These are phyloP conservation scores for Axis porcinus DNA, from an alignment of 2,113 vertebrate genomes.

Conservation along the genomic window DNA sequence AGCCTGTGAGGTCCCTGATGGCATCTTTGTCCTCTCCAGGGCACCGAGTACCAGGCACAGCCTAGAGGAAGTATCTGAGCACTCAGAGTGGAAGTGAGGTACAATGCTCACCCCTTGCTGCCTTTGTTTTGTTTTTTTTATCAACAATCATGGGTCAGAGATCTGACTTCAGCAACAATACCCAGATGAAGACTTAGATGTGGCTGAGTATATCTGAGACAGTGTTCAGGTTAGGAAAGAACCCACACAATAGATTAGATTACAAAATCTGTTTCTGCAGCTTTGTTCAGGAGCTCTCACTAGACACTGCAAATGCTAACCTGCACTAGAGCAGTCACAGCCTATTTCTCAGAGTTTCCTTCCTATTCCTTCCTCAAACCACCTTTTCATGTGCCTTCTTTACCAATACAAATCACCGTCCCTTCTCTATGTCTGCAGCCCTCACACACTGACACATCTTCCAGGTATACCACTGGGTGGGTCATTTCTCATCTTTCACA, in stretches of 20 bases:
- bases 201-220: neutral
- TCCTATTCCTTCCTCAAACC: neutral
- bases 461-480: neutral
- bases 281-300: neutral
- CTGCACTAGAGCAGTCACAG: neutral
- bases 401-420: neutral
- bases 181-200: neutral
- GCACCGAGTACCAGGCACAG: neutral
- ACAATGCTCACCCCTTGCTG: neutral
- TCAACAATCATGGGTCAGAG: constrained; percentile 1
- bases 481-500: neutral
- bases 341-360: neutral
- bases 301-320: neutral
- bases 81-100: neutral
- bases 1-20: neutral
- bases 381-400: neutral
- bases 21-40: neutral
- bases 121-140: neutral
- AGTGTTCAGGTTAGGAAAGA: neutral
- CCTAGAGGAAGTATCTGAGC: neutral
- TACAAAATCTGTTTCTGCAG: neutral
- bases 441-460: neutral
- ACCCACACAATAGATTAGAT: neutral
- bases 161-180: neutral
- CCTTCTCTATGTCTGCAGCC: neutral